These are phyloP conservation scores for Disparrhopalites patrizii DNA, from an alignment of 2,888 invertebrate species.

Conservation along the genomic window DNA sequence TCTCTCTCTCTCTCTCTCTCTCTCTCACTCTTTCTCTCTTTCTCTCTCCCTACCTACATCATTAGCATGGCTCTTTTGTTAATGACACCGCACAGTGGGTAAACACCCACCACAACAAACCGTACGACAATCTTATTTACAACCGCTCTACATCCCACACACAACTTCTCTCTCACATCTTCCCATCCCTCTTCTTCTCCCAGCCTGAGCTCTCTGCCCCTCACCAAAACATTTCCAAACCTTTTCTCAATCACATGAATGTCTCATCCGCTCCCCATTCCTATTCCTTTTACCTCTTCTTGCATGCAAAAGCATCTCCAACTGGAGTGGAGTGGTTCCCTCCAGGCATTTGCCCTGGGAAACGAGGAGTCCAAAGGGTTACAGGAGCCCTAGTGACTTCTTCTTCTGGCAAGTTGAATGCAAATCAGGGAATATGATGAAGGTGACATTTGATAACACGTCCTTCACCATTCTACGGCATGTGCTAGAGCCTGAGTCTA, in stretches of 20 bases:
- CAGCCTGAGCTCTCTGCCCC: not conserved
- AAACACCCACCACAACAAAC: not conserved
- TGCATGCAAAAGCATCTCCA: no score
- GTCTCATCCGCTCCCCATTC: no score
- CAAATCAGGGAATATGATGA: no score
- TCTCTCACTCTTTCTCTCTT: no score
- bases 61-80: slow-evolving; percentile 30
- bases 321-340: not conserved
- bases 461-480: no score
- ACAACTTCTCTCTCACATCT: not conserved
- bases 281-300: no score
- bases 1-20: not conserved
- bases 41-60: slow-evolving; percentile 16
- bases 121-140: slow-evolving; percentile 7
- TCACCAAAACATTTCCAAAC: not conserved
- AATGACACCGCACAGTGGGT: slow-evolving; percentile 19
- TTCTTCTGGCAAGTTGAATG: no score
- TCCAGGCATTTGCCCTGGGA: no score
- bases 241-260: not conserved
- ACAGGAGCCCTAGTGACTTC: no score
- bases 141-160: not conserved
- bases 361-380: no score
- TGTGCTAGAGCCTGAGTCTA: no score
- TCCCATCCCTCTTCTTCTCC: not conserved
- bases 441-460: no score